These are phyloP conservation scores for Drosophila basisetae DNA, from an alignment of 2,888 invertebrate genomes.

Conservation along the genomic window DNA sequence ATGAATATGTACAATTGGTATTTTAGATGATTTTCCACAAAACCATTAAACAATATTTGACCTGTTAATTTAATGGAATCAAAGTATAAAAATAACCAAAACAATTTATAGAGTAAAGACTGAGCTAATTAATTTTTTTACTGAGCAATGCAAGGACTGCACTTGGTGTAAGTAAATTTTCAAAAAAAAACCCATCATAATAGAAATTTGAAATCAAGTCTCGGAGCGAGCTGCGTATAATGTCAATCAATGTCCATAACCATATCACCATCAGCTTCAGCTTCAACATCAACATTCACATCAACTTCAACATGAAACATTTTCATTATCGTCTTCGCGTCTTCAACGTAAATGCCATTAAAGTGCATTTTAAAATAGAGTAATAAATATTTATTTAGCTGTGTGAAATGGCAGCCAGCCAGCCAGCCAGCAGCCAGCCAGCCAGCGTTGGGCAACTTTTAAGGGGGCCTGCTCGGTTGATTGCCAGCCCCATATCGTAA, in stretches of 20 bases:
- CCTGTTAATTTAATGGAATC: not conserved
- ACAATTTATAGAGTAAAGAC: not conserved
- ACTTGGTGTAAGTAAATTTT: slow-evolving; percentile 8
- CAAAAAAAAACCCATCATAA: slow-evolving; percentile 21
- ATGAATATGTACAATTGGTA: not conserved
- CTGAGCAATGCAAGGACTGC: not conserved
- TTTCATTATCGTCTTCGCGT: slow-evolving; percentile 11
- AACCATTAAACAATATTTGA: not conserved
- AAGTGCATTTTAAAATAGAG: slow-evolving; percentile 75
- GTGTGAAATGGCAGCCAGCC: slow-evolving; percentile 17
- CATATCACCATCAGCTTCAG: slow-evolving; percentile 13
- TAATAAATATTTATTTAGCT: slow-evolving; percentile 72
- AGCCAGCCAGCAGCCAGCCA: not conserved
- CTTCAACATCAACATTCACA: slow-evolving; percentile 12
- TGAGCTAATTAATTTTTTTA: not conserved
- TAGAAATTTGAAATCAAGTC: slow-evolving; percentile 27
- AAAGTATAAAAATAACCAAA: not conserved
- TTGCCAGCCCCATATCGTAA: slow-evolving; percentile 73
- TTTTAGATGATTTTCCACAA: not conserved
- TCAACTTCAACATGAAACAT: slow-evolving; percentile 17
- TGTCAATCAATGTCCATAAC: slow-evolving; percentile 42
- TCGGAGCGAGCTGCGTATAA: slow-evolving; percentile 7
- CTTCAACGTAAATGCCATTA: slow-evolving; percentile 50
- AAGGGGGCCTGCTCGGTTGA: slow-evolving; percentile 34
- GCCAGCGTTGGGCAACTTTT: not conserved